These are phyloP conservation scores for Isichthys henryi DNA, from an alignment of 2,113 vertebrate genomes.

Conservation along the genomic window DNA sequence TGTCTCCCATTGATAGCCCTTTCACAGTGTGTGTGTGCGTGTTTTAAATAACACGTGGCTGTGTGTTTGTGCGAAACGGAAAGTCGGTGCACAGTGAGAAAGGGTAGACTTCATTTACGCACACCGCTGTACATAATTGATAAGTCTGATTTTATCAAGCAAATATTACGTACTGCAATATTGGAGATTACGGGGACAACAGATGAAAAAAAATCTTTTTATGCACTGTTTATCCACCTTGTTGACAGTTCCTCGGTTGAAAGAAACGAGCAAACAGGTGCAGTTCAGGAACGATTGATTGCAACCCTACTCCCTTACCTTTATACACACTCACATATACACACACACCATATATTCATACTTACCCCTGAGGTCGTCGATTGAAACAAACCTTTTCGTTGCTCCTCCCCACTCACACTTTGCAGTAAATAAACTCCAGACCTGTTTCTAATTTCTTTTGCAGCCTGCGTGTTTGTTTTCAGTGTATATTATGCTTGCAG, in stretches of 20 bases:
- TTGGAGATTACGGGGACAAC: constrained; percentile 37
- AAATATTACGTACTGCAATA: constrained; percentile 46
- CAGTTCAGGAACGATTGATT: constrained; percentile 38
- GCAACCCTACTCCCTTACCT: constrained; percentile 15
- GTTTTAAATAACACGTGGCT: background rate
- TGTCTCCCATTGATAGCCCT: background rate
- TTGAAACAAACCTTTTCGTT: background rate
- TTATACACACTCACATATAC: constrained; percentile 11
- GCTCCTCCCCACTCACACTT: background rate
- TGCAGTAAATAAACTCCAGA: background rate
- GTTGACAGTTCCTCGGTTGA: constrained; percentile 54
- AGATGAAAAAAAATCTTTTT: constrained; percentile 25
- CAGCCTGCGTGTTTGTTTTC: background rate
- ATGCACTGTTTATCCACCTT: constrained; percentile 43
- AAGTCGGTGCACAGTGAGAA: background rate
- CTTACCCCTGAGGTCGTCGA: background rate
- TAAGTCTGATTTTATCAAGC: constrained; percentile 44
- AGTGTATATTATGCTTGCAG: background rate
- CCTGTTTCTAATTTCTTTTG: background rate
- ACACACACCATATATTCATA: constrained; percentile 11
- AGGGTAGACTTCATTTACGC: constrained; percentile 1
- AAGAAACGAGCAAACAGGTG: constrained; percentile 48
- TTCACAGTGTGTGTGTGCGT: constrained; percentile 4
- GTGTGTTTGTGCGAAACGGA: background rate
- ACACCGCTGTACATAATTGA: constrained; percentile 20